Evolutionary conservation across 2,113 vertebrate genomes (phyloP).

Genomic region (Benitochromis conjunctus): DNA sequence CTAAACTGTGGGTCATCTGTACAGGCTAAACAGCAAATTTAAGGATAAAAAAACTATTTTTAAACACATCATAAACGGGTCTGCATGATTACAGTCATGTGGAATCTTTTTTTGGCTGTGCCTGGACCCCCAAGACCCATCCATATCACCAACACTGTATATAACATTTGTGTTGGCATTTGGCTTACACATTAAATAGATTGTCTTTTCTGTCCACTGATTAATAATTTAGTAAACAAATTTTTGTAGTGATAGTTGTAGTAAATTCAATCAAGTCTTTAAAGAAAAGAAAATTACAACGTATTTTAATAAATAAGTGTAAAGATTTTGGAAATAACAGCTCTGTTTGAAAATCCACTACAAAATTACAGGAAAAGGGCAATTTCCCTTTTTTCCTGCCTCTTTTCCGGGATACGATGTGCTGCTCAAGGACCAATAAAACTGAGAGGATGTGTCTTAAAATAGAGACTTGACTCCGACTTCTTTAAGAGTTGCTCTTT

Average conservation of each 20-base stretch:
- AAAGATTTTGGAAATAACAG: background rate
- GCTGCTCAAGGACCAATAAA: background rate
- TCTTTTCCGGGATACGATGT: background rate
- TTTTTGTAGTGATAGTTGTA: background rate
- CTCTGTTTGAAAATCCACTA: background rate
- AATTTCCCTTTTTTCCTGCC: background rate
- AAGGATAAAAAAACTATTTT: background rate
- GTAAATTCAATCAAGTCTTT: background rate
- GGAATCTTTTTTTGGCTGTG: background rate
- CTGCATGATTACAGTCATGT: background rate
- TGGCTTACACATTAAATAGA: background rate
- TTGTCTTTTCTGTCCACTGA: background rate
- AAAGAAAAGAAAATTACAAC: fast-evolving
- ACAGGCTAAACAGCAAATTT: background rate
- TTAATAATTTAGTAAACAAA: background rate
- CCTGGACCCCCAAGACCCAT: background rate
- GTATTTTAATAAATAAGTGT: background rate
- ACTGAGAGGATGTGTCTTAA: background rate
- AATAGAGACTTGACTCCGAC: background rate
- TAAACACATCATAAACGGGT: background rate
- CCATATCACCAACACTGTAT: fast-evolving
- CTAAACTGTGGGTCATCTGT: background rate
- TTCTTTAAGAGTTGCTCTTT: background rate
- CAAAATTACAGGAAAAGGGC: background rate
- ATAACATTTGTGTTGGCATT: background rate